These are phyloP conservation scores for Tragelaphus strepsiceros DNA, from an alignment of 2,113 vertebrate genomes.

Conservation along the genomic window DNA sequence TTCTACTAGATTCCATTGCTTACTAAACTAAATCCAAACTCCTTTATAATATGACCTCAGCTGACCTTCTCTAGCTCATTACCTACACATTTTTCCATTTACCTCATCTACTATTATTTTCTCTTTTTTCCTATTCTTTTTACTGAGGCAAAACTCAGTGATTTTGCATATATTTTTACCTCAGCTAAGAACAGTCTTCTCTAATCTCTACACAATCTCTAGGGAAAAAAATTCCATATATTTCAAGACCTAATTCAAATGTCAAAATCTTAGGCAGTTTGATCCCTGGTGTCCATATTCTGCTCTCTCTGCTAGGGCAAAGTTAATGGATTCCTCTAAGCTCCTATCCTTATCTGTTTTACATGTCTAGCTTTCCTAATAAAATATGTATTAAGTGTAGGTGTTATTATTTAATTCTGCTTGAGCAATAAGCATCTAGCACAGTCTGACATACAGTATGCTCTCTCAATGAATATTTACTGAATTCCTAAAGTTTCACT, in stretches of 20 bases:
- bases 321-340: not conserved
- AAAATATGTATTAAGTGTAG: not conserved
- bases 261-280: not conserved
- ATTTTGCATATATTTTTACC: not conserved
- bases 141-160: not conserved
- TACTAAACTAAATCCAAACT: not conserved
- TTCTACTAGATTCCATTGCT: not conserved
- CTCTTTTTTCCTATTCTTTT: not conserved
- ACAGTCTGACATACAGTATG: not conserved
- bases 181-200: not conserved
- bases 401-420: not conserved
- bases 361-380: not conserved
- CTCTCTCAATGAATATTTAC: not conserved
- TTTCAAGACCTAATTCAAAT: constrained; percentile 30
- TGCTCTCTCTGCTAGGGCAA: not conserved
- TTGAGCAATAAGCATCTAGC: constrained; percentile 24
- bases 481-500: not conserved
- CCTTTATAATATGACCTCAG: not conserved
- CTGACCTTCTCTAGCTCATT: not conserved
- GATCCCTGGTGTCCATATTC: not conserved
- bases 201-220: not conserved
- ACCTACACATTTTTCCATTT: not conserved
- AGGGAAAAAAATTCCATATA: not conserved
- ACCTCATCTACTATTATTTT: not conserved
- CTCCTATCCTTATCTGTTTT: not conserved